Evolutionary conservation across 2,888 invertebrate species (phyloP).

Genomic region (Cryptocephalus moraei): DNA sequence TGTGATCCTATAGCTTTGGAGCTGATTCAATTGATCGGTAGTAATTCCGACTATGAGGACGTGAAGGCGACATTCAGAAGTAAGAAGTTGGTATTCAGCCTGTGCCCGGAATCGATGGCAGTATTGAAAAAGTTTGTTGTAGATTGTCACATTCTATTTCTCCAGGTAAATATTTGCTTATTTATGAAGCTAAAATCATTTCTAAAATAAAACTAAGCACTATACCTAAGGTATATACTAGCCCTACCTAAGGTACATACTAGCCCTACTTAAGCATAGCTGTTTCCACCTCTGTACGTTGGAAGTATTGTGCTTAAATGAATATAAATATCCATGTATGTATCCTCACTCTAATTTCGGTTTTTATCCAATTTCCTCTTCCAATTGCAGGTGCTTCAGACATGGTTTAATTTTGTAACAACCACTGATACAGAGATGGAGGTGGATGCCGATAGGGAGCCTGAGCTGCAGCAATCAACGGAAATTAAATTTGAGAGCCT

Average conservation of each 20-base stretch:
- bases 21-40: conserved; percentile 42
- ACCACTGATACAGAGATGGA: conserved; percentile 4
- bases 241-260: too few relatives aligned
- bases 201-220: too few relatives aligned
- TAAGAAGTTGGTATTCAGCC: conserved; percentile 59
- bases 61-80: conserved; percentile 58
- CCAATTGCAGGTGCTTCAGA: conserved; percentile 25
- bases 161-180: conserved; percentile 23
- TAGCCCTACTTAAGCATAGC: too few relatives aligned
- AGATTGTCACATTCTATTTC: conserved; percentile 30
- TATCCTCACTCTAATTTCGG: too few relatives aligned
- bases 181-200: too few relatives aligned
- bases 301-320: too few relatives aligned
- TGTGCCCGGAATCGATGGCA: conserved; percentile 48
- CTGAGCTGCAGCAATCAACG: conserved; percentile 6
- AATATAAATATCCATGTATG: too few relatives aligned
- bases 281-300: too few relatives aligned
- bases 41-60: conserved; percentile 50
- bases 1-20: conserved; percentile 40
- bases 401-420: conserved; percentile 34
- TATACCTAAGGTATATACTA: too few relatives aligned
- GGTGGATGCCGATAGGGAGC: conserved; percentile 3
- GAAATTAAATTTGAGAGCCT: conserved; percentile 21
- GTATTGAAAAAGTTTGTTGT: conserved; percentile 30
- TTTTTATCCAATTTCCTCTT: too few relatives aligned